Conservation (phyloP, 2,113 vertebrate genomes). For the Phaetusa simplex region DNA sequence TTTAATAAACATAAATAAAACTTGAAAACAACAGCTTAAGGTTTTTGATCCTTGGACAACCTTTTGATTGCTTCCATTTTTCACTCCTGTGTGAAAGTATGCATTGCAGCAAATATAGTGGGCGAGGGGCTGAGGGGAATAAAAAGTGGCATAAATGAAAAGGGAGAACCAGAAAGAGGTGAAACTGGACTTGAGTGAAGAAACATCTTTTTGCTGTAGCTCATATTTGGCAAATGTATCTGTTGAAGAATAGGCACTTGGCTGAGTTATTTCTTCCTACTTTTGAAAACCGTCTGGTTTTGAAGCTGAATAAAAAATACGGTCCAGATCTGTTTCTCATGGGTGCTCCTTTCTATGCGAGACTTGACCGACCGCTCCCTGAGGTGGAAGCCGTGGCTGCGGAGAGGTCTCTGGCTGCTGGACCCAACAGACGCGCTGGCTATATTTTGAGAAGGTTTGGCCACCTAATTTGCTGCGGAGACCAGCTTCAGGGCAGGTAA, state of each 20-base stretch:
- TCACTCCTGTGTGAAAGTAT: not conserved
- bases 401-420: not conserved
- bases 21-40: constrained; percentile 16
- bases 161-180: not conserved
- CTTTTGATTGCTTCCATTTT: constrained; percentile 38
- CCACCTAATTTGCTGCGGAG: not conserved
- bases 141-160: not conserved
- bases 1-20: constrained; percentile 57
- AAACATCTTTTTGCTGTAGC: not conserved
- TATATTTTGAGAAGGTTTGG: not conserved
- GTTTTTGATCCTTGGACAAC: constrained; percentile 10
- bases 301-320: not conserved
- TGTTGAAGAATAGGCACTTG: not conserved
- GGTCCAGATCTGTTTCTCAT: not conserved
- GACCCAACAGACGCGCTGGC: rapidly evolving
- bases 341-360: rapidly evolving
- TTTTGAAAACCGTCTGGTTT: not conserved
- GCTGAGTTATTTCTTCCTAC: not conserved
- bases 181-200: not conserved
- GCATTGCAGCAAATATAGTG: not conserved
- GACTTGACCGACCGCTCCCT: not conserved
- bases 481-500: too few species aligned
- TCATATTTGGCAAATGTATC: not conserved
- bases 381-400: not conserved
- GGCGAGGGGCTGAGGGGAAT: not conserved